These are phyloP conservation scores for Heliothis peltigera DNA, from an alignment of 2,888 invertebrate genomes.

Conservation along the genomic window DNA sequence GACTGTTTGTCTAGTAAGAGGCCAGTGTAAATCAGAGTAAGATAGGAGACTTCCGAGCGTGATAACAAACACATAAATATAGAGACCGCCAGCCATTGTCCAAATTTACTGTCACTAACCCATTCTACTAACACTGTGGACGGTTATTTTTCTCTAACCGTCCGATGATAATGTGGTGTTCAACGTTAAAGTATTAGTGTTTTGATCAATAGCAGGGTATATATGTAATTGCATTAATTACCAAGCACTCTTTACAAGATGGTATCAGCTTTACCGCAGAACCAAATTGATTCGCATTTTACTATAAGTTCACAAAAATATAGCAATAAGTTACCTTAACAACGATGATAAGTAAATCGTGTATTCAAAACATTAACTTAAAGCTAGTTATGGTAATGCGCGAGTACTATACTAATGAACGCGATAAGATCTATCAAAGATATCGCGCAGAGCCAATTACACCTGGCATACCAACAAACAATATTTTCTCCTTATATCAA, in stretches of 20 bases:
- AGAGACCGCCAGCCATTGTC: conserved; percentile 80
- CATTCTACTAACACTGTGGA: conserved; percentile 71
- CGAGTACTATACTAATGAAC: conserved; percentile 57
- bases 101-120: conserved; percentile 80
- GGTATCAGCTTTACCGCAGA: background rate
- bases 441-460: conserved; percentile 62
- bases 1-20: conserved; percentile 79
- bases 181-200: conserved; percentile 55
- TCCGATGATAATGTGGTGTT: conserved; percentile 56
- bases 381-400: conserved; percentile 63
- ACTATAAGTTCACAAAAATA: background rate
- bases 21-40: conserved; percentile 81
- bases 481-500: conserved; percentile 58
- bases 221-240: too few species aligned
- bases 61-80: conserved; percentile 87
- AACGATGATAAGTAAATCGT: conserved; percentile 46
- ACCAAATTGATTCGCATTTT: conserved; percentile 10
- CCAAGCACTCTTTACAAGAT: conserved; percentile 6
- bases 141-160: conserved; percentile 72
- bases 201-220: conserved; percentile 51
- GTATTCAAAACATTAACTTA: conserved; percentile 50
- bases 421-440: conserved; percentile 62
- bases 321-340: conserved; percentile 28
- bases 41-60: conserved; percentile 81
- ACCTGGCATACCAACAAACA: conserved; percentile 54